Evolutionary conservation across 2,113 vertebrate genomes (phyloP).

Genomic region (Helogale parvula): DNA sequence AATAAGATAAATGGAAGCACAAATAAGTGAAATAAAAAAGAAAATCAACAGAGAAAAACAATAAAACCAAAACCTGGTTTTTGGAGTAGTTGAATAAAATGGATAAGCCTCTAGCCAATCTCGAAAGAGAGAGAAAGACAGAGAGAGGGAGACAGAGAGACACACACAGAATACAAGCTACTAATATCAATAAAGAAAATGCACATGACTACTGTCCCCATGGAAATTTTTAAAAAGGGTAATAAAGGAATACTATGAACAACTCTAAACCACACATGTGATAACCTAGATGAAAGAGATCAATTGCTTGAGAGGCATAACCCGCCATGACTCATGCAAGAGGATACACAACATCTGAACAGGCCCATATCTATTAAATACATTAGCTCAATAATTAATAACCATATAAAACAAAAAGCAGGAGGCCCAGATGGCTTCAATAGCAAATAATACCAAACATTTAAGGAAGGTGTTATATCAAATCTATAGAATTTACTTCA

Average conservation of each 20-base stretch:
- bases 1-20: neutral
- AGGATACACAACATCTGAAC: neutral
- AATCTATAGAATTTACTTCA: neutral
- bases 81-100: neutral
- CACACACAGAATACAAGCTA: neutral
- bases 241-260: neutral
- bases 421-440: neutral
- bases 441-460: neutral
- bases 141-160: neutral
- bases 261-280: neutral
- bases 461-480: neutral
- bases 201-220: neutral
- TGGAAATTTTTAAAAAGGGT: neutral
- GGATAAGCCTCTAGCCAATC: neutral
- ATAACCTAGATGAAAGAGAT: neutral
- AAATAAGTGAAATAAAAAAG: neutral
- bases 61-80: neutral
- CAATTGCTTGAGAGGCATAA: neutral
- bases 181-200: neutral
- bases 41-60: neutral
- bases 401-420: neutral
- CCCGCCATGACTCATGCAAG: neutral
- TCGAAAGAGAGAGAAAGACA: neutral
- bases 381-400: neutral
- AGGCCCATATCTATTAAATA: neutral